Percentiles rank a stretch among this genome's conserved stretches.
Conservation (phyloP, 2,888 invertebrate genomes). For the Tetragnatha montana region DNA sequence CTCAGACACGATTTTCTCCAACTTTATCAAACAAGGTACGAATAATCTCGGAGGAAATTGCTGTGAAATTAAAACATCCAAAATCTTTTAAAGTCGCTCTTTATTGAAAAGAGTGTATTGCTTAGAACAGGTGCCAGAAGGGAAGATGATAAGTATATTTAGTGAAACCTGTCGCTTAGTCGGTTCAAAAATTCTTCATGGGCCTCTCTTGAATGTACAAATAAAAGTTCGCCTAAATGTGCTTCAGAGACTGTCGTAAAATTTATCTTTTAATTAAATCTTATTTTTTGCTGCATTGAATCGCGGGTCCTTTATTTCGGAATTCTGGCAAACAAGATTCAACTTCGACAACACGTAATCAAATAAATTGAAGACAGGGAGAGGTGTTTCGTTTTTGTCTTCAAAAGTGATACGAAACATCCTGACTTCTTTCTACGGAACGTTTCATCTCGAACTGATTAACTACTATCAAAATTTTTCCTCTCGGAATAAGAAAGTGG, state of each 20-base stretch:
- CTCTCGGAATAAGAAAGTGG: background rate
- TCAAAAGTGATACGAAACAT: background rate
- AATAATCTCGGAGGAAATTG: no score
- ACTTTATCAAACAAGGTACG: no score
- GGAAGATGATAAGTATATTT: background rate
- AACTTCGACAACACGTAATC: slow-evolving; percentile 7
- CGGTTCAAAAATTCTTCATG: background rate
- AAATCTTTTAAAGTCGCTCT: background rate
- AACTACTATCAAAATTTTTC: slow-evolving; percentile 20
- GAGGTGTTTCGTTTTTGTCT: background rate
- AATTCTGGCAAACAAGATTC: background rate
- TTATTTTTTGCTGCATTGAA: background rate
- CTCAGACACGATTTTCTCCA: no score
- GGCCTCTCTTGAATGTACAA: background rate
- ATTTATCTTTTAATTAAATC: slow-evolving; percentile 1
- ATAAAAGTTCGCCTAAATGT: slow-evolving; percentile 6
- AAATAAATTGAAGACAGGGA: slow-evolving; percentile 18
- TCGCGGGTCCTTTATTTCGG: background rate
- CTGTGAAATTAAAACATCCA: background rate
- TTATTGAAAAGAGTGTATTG: background rate
- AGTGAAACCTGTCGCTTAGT: background rate
- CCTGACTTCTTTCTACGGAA: background rate
- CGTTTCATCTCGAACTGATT: slow-evolving; percentile 19
- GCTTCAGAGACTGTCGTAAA: background rate
- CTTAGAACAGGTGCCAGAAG: background rate